phyloP scores from a whole-genome alignment of 2,113 vertebrate species.

The Nyctibius bracteatus region DNA sequence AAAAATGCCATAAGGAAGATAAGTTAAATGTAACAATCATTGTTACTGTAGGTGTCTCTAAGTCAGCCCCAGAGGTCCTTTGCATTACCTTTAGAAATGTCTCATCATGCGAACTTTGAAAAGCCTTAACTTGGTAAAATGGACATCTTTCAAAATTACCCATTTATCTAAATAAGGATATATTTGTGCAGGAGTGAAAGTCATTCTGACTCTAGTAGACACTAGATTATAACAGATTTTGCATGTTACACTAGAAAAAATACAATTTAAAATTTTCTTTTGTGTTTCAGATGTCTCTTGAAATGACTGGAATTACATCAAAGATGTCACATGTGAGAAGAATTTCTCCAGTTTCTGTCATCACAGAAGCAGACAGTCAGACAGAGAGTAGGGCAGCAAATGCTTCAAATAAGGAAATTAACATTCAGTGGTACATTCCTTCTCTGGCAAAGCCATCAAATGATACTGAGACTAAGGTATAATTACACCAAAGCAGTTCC shows the following conservation, averaged over 20 bases:
- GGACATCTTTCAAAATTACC: background rate
- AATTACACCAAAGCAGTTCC: background rate
- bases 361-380: background rate
- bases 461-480: conserved; percentile 69
- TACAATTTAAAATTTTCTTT: background rate
- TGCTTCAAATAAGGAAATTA: conserved; percentile 67
- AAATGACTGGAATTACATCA: background rate
- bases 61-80: background rate
- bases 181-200: background rate
- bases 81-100: background rate
- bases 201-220: background rate
- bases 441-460: conserved; percentile 54
- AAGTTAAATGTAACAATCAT: background rate
- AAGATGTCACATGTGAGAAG: background rate
- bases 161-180: background rate
- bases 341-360: background rate
- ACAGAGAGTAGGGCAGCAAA: conserved; percentile 5
- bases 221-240: background rate
- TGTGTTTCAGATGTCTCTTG: conserved; percentile 27
- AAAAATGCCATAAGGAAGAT: background rate
- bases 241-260: background rate
- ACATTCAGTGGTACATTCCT: conserved; percentile 80
- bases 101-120: background rate
- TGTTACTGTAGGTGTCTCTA: background rate
- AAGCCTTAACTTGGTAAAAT: background rate